Base-by-base conservation (phyloP, 2,888 invertebrate genomes). In the Cryptosula pallasiana region DNA sequence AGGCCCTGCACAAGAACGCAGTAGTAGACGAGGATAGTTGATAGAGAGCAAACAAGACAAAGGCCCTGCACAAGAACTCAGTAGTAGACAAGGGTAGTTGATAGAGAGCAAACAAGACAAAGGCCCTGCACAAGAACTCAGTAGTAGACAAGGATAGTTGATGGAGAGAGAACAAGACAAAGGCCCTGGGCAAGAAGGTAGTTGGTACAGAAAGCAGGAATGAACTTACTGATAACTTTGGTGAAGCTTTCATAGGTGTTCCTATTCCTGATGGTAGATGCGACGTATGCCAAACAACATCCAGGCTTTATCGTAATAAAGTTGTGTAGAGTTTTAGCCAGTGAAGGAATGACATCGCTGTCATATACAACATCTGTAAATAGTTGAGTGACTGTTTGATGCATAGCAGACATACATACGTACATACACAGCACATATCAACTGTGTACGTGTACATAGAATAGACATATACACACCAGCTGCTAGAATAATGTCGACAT, bases 281-380 rank as follows among this genome's bases (percentile, higher is more conserved):
- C 63, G 5, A 63, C n/a, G 13, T 13, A 63, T 9, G 32, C 32
- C 5, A 29, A 5, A 32, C 63, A 20, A 2, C n/a, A 3, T 27
- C 9, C 34, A 13, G 16, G 9, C 9, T 9, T 63, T 5, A 27
- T 32, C 9, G 20, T 16, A 9, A 63, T 3, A 32, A 63, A 13
- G 3, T 32, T 20, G 2, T 32, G 2, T 27, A 63, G 29, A 25
- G 32, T 32, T 13, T 25, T 9, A 32, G 32, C 63, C 9, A 63
- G 27, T 2, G 63, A 32, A 9, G 27, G 63, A 13, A 63, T 63
- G 9, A 63, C 13, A 29, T 32, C 27, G 1, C 5, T 32, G 27
- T 63, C 63, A 34, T 32, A 63, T 3, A 63, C 32, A 2, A 63
- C 63, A 25, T 63, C 63, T 63, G n/a, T 32, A 63, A 63, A 23